Evolutionary conservation across 2,888 invertebrate genomes (phyloP).

Genomic region (Camptogramma bilineatum): DNA sequence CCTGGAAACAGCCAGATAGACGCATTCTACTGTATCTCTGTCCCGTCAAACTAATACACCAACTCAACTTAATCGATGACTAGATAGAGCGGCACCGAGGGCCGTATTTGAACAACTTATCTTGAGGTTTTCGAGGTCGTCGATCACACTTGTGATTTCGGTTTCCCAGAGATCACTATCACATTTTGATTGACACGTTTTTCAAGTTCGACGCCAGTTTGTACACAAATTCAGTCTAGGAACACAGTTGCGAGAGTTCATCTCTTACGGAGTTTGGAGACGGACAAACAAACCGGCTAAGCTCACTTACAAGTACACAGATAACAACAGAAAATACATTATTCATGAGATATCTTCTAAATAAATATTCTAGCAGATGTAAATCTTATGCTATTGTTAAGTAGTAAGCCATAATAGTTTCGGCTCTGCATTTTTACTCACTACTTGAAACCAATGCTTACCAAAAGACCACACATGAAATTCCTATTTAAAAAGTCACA

Average conservation of each 20-base stretch:
- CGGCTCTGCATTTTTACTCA: not conserved
- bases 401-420: not conserved
- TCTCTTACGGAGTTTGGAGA: not conserved
- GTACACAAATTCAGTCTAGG: slow-evolving; percentile 14
- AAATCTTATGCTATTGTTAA: not conserved
- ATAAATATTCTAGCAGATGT: not conserved
- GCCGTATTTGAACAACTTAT: slow-evolving; percentile 24
- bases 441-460: not conserved
- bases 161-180: slow-evolving; percentile 17
- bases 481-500: not conserved
- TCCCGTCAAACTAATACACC: slow-evolving; percentile 3
- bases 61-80: not conserved
- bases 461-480: not conserved
- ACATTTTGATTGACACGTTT: slow-evolving; percentile 15
- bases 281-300: not conserved
- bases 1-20: slow-evolving; percentile 36
- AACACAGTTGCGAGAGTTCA: slow-evolving; percentile 4
- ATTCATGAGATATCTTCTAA: not conserved
- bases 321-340: slow-evolving; percentile 6
- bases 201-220: slow-evolving; percentile 8
- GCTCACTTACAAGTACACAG: slow-evolving; percentile 12
- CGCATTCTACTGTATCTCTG: slow-evolving; percentile 33
- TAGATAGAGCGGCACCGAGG: not conserved
- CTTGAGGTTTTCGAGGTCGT: slow-evolving; percentile 16
- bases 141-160: slow-evolving; percentile 15